Conservation (phyloP, 2,888 invertebrate species). For the Eulithis prunata region DNA sequence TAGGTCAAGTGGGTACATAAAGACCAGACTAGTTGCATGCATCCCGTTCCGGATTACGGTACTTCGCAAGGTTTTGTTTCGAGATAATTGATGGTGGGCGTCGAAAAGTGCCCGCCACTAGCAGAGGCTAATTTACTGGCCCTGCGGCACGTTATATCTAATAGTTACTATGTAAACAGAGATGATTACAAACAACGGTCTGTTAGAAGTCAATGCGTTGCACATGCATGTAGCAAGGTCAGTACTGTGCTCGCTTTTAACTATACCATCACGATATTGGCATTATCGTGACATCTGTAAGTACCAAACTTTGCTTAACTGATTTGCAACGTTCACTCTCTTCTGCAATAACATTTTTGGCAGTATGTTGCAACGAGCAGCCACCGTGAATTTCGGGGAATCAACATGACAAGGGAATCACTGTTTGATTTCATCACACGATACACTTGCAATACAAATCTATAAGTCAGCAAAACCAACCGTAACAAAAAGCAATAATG, state of each 20-base stretch:
- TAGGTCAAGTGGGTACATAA: slow-evolving; percentile 39
- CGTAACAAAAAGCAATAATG: slow-evolving; percentile 33
- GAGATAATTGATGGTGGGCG: slow-evolving; percentile 63
- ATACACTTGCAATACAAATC: slow-evolving; percentile 14
- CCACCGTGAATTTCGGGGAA: slow-evolving; percentile 33
- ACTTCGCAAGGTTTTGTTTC: slow-evolving; percentile 41
- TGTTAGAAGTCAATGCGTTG: slow-evolving; percentile 55
- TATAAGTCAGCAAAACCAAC: slow-evolving; percentile 11
- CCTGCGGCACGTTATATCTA: slow-evolving; percentile 40
- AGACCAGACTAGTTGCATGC: slow-evolving; percentile 32
- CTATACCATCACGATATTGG: slow-evolving; percentile 56
- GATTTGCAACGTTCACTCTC: slow-evolving; percentile 45
- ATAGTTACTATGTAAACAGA: slow-evolving; percentile 22
- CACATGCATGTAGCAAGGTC: slow-evolving; percentile 61
- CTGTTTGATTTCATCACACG: slow-evolving; percentile 14
- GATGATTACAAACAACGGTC: slow-evolving; percentile 49
- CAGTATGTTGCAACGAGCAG: slow-evolving; percentile 21
- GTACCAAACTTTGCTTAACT: slow-evolving; percentile 27
- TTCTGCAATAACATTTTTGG: slow-evolving; percentile 22
- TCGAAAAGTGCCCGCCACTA: slow-evolving; percentile 52
- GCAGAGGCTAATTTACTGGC: slow-evolving; percentile 57
- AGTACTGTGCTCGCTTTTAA: slow-evolving; percentile 53
- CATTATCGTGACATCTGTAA: slow-evolving; percentile 48
- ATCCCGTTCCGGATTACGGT: slow-evolving; percentile 38
- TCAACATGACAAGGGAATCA: slow-evolving; percentile 10